Evolutionary conservation across 2,113 vertebrate species (phyloP).

Genomic region (Dipodomys stephensi): DNA sequence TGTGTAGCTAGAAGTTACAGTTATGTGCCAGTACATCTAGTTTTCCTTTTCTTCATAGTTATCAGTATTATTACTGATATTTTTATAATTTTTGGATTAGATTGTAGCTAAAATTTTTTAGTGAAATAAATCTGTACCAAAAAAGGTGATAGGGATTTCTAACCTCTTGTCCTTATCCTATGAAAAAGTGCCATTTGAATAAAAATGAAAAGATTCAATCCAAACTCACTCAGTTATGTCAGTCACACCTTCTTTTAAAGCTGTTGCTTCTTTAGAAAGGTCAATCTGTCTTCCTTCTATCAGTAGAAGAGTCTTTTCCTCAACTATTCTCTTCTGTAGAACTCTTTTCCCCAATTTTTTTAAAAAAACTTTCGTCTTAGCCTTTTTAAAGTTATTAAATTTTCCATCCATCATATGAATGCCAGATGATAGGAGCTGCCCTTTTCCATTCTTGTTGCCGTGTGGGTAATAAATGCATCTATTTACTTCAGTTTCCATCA

Average conservation of each 20-base stretch:
- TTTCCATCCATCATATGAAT: slow-evolving; percentile 75
- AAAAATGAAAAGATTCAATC: slow-evolving; percentile 52
- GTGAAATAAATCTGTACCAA: neutral
- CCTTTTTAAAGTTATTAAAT: slow-evolving; percentile 70
- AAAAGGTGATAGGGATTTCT: neutral
- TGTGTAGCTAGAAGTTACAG: no score
- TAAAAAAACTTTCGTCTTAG: slow-evolving; percentile 15
- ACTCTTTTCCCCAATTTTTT: slow-evolving; percentile 53
- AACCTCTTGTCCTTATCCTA: neutral
- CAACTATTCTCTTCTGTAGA: neutral
- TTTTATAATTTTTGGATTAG: neutral
- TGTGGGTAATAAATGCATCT: slow-evolving; percentile 66
- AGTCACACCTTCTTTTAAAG: slow-evolving; percentile 49
- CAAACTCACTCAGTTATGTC: slow-evolving; percentile 14
- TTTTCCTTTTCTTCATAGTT: neutral
- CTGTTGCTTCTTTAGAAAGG: slow-evolving; percentile 58
- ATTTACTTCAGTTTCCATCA: slow-evolving; percentile 70
- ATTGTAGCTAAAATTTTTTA: slow-evolving; percentile 16
- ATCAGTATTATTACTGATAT: neutral
- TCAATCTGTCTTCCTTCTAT: neutral
- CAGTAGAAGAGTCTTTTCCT: slow-evolving; percentile 28
- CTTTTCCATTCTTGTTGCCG: slow-evolving; percentile 68
- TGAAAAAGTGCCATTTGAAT: slow-evolving; percentile 44
- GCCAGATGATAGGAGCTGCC: slow-evolving; percentile 65
- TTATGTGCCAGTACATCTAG: no score